These are phyloP conservation scores for Balanococcus diminutus DNA, from an alignment of 2,888 invertebrate genomes.

Conservation along the genomic window DNA sequence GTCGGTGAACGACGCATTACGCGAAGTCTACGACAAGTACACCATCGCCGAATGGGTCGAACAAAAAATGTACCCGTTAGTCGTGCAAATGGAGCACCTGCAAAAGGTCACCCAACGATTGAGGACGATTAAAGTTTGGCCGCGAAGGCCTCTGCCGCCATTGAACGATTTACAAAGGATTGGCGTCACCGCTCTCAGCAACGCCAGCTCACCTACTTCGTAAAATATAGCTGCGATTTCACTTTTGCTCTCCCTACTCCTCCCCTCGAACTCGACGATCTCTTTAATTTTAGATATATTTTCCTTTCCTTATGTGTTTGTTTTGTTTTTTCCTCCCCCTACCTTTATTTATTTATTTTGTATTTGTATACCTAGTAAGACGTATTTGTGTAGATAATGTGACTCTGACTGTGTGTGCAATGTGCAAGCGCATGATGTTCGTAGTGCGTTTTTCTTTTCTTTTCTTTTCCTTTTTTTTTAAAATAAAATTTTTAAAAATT, in stretches of 20 bases:
- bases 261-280: background rate
- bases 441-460: too few relatives aligned
- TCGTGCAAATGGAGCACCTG: constrained; percentile 65
- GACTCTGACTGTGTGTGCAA: too few relatives aligned
- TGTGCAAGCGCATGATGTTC: too few relatives aligned
- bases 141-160: constrained; percentile 67
- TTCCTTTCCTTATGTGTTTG: background rate
- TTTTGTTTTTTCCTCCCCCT: background rate
- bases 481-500: too few relatives aligned
- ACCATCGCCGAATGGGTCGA: constrained; percentile 72
- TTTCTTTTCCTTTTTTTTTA: too few relatives aligned
- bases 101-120: constrained; percentile 65
- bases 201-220: background rate
- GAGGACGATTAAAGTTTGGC: constrained; percentile 67
- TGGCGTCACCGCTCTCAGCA: constrained; percentile 60
- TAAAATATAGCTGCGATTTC: background rate
- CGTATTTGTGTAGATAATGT: too few relatives aligned
- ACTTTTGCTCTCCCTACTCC: background rate
- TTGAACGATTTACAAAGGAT: constrained; percentile 63
- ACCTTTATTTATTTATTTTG: background rate
- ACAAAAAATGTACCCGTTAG: constrained; percentile 68
- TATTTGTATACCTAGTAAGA: background rate
- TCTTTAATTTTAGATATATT: background rate
- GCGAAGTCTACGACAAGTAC: constrained; percentile 68
- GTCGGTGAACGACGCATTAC: constrained; percentile 66